Base-by-base conservation (phyloP, 1,140 invertebrate genomes). In the Mya arenaria region DNA sequence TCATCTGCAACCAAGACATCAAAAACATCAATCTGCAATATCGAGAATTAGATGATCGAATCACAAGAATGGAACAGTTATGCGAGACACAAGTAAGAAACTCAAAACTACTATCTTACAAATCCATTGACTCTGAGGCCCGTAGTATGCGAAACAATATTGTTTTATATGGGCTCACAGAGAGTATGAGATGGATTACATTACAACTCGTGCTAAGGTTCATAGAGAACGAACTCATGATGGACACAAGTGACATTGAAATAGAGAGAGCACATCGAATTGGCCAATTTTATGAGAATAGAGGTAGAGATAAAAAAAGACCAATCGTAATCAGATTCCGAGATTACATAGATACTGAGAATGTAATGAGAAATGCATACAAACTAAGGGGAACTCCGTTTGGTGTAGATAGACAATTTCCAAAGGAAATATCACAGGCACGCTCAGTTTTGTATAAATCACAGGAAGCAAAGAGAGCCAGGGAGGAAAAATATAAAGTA, bases 331-430 rank as follows among this genome's bases (percentile, higher is more conserved):
- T 69, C 15, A 2, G 32, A 4, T 69, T 69, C n/a, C 15, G 65
- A 8, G 39, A 69, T 69, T 41, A 69, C 39, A 8, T 28, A 6
- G 65, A 69, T 36, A 44, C 65, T 6, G 65, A 69, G 37, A 34
- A 17, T 13, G 41, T 69, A 4, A 6, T 69, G 25, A n/a, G 37
- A 39, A 69, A 41, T 13, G 65, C 36, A 19, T 34, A 69, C 6
- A n/a, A 10, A 36, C 36, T 69, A 44, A 10, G 17, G 5, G 65
- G 65, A 6, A 69, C 34, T 17, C 10, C 25, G 4, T 69, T 39
- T 39, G 39, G 65, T 19, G 15, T 69, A 10, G 65, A 69, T 44
- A 28, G 65, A 10, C 28, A 69, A 17, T 69, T 34, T 23, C 65
- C 65, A 23, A 39, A 44, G 41, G 65, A 44, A 25, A 69, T 69